phyloP scores from a whole-genome alignment of 1,140 invertebrate species.

The Hypothenemus hampei region DNA sequence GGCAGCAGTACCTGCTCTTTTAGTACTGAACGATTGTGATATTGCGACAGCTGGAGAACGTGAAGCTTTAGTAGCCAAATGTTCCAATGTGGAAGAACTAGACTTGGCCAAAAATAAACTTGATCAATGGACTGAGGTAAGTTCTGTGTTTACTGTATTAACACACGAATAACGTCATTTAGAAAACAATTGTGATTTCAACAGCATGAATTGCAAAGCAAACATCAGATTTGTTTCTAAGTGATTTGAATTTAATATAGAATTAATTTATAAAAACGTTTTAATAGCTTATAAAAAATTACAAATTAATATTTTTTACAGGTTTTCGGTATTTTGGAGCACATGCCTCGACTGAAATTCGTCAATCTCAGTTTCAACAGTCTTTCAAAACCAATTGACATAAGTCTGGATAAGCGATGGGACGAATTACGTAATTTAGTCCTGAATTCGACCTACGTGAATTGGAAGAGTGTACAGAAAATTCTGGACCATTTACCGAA shows the following conservation, averaged over 20 bases:
- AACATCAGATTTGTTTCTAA: no score
- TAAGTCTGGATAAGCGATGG: slow-evolving; percentile 44
- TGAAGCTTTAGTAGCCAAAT: slow-evolving; percentile 70
- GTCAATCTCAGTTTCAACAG: slow-evolving; percentile 88
- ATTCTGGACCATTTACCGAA: slow-evolving; percentile 69
- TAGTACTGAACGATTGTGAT: slow-evolving; percentile 85
- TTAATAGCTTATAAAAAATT: no score
- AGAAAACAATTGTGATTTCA: no score
- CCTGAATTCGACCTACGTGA: slow-evolving; percentile 77
- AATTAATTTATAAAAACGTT: no score
- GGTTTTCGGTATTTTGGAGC: slow-evolving; percentile 78
- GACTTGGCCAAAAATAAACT: slow-evolving; percentile 88
- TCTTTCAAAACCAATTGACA: slow-evolving; percentile 60
- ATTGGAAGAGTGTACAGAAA: slow-evolving; percentile 76
- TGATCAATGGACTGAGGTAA: slow-evolving; percentile 76
- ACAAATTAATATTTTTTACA: slow-evolving; percentile 46
- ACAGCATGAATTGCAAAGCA: no score
- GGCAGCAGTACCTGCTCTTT: slow-evolving; percentile 69
- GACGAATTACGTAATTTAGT: slow-evolving; percentile 71
- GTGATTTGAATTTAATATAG: no score
- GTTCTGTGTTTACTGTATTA: no score
- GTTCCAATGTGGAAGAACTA: slow-evolving; percentile 79
- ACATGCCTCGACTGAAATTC: slow-evolving; percentile 83
- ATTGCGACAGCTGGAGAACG: slow-evolving; percentile 82
- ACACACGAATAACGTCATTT: no score